Base-by-base conservation (phyloP, 2,797 vertebrate genomes). In the Lindbergichthys nudifrons region DNA sequence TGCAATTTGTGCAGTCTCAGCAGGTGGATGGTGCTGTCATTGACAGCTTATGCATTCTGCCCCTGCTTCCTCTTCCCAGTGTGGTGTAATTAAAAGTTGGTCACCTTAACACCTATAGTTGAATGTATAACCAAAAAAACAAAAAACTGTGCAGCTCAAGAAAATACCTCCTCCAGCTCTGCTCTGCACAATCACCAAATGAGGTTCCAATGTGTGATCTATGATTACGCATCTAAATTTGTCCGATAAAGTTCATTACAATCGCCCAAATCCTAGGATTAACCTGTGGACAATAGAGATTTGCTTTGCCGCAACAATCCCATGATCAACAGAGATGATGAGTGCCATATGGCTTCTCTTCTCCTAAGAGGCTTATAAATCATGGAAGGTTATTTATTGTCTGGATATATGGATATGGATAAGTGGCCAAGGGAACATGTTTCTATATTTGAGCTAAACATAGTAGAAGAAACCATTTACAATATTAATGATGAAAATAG, bases 321-420 rank as follows among this genome's bases (percentile, higher is more conserved):
- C 39, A 41, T 62, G 52, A 82, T 89, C 71, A 85, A 66, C 74
- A 78, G 72, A 74, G 82, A 81, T 86, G 84, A 87, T 85, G 76
- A 88, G 66, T 10, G 57, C 79, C 75, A 86, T 89, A 77, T 81
- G 70, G 80, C 79, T 74, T 81, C 59, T 76, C 48, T 70, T 54
- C 48, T 46, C 42, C 45, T 89, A 87, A 90, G 89, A 86, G 72
- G 87, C 86, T 90, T 91, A 88, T 56, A 65, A 67, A 78, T 86
- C 65, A 73, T 77, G 64, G 61, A 77, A 77, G 70, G 39, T 83
- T 86, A 84, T 85, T 85, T 57, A 66, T 80, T 76, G 65, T 78
- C 62, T 70, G 62, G 42, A 69, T 78, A 72, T 75, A 71, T 77
- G 79, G 52, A 74, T 81, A 80, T 82, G 51, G 65, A 48, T 36